A percentile compares a stretch with the other conserved stretches of the same genome.
Evolutionary conservation across 2,113 vertebrate species (phyloP).

Genomic region (Nothocercus nigrocapillus): DNA sequence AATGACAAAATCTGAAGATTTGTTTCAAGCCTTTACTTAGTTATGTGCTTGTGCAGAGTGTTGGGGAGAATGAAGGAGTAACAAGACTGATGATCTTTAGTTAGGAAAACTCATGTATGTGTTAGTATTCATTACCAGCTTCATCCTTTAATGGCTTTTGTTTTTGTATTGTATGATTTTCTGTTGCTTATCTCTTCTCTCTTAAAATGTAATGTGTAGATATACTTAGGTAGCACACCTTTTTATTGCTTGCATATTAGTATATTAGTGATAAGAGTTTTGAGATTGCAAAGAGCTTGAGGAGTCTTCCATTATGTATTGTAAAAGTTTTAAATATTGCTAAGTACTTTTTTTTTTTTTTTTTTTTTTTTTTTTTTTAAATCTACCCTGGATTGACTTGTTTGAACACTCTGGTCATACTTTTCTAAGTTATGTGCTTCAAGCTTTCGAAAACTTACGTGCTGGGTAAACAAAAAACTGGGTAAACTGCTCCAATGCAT

Average conservation of each 20-base stretch:
- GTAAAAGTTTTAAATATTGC: neutral
- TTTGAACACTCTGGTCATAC: neutral
- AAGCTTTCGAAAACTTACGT: neutral
- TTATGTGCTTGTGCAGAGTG: neutral
- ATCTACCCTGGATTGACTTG: neutral
- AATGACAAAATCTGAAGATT: neutral
- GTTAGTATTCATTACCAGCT: neutral
- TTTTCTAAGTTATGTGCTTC: too few relatives aligned
- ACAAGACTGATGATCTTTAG: neutral
- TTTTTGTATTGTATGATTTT: neutral
- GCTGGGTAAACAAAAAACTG: neutral
- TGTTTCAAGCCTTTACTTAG: neutral
- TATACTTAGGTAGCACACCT: neutral
- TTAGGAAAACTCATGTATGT: fast-evolving
- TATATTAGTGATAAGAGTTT: neutral
- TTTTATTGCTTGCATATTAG: neutral
- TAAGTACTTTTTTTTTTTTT: neutral
- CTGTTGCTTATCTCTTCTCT: neutral
- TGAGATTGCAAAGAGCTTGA: neutral
- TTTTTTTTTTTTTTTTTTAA: neutral
- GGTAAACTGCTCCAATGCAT: neutral
- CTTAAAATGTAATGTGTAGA: neutral
- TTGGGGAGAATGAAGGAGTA: neutral
- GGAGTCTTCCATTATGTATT: neutral
- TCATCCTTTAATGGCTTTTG: neutral